These are phyloP conservation scores for Aythya baeri DNA, from an alignment of 2,113 vertebrate genomes.

Conservation along the genomic window DNA sequence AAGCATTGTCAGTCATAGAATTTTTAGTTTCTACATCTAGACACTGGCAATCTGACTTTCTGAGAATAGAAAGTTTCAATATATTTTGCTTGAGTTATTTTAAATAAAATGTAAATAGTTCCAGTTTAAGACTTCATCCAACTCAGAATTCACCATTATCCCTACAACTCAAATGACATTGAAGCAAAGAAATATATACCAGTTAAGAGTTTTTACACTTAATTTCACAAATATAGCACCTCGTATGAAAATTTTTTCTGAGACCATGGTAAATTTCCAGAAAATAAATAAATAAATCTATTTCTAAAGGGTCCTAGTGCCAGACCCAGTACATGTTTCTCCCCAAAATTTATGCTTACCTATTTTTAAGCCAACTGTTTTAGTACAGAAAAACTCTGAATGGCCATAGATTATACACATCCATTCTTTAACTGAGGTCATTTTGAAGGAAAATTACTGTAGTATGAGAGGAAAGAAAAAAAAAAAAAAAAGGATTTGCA, in stretches of 20 bases:
- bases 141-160: background rate
- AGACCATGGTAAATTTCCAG: background rate
- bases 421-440: background rate
- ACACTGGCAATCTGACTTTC: background rate
- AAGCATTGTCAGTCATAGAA: background rate
- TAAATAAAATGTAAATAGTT: background rate
- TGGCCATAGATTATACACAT: background rate
- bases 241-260: background rate
- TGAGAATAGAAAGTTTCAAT: background rate
- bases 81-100: background rate
- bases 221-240: background rate
- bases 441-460: background rate
- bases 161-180: background rate
- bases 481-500: background rate
- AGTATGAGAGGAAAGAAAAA: background rate
- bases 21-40: background rate
- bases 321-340: no score
- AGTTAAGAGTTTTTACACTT: background rate
- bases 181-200: background rate
- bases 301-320: background rate
- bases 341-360: background rate
- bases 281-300: background rate
- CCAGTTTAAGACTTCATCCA: background rate
- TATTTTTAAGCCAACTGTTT: background rate
- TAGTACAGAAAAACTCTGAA: background rate